These are phyloP conservation scores for Plagodis dolabraria DNA, from an alignment of 2,888 invertebrate genomes.

Conservation along the genomic window DNA sequence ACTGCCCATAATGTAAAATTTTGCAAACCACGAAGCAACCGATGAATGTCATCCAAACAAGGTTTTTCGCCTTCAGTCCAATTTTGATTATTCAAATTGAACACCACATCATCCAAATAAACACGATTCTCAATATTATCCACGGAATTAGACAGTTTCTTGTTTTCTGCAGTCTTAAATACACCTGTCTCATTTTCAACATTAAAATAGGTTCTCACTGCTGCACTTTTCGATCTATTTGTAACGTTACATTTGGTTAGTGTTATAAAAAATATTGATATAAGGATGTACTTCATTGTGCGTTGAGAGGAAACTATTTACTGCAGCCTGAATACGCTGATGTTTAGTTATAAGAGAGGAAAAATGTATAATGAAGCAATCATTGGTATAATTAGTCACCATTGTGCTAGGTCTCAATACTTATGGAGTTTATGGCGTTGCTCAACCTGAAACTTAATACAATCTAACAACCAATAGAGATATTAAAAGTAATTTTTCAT, in stretches of 20 bases:
- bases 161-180: constrained; percentile 30
- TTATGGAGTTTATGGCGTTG: background rate
- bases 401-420: constrained; percentile 1
- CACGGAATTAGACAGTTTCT: constrained; percentile 39
- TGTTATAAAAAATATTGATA: constrained; percentile 28
- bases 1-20: constrained; percentile 85
- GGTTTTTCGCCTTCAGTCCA: constrained; percentile 66
- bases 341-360: constrained; percentile 55
- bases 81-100: constrained; percentile 62
- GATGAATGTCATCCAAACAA: constrained; percentile 65
- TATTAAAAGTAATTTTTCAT: too few relatives aligned
- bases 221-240: constrained; percentile 37
- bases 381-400: constrained; percentile 12
- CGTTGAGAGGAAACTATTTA: constrained; percentile 34
- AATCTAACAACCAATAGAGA: too few relatives aligned
- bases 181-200: constrained; percentile 33
- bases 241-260: constrained; percentile 45
- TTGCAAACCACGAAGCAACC: constrained; percentile 66
- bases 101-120: constrained; percentile 74
- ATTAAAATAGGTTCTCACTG: constrained; percentile 26
- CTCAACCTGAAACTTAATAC: too few relatives aligned
- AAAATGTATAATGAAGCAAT: constrained; percentile 52
- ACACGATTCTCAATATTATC: constrained; percentile 48
- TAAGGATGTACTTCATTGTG: constrained; percentile 49
- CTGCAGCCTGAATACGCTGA: constrained; percentile 47